phyloP scores from a whole-genome alignment of 2,888 invertebrate species.

The Nudaria mundana region DNA sequence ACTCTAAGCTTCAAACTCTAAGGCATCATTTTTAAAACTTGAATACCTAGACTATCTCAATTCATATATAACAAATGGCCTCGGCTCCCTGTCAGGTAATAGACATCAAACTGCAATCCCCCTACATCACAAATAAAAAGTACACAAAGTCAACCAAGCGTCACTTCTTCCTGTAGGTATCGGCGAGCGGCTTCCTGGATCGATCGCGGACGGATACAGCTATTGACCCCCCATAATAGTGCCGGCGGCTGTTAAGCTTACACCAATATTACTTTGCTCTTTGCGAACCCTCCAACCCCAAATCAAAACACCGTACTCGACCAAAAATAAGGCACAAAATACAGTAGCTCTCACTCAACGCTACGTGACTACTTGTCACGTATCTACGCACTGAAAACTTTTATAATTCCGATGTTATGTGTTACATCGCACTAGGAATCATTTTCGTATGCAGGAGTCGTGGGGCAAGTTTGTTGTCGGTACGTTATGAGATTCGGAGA shows the following conservation, averaged over 20 bases:
- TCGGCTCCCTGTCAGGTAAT: slow-evolving; percentile 15
- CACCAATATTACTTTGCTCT: slow-evolving; percentile 41
- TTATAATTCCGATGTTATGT: slow-evolving; percentile 32
- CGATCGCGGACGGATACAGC: slow-evolving; percentile 58
- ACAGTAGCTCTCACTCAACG: slow-evolving; percentile 11
- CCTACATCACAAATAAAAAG: slow-evolving; percentile 41
- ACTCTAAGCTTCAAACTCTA: too few species aligned
- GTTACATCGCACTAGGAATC: slow-evolving; percentile 22
- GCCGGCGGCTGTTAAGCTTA: slow-evolving; percentile 40
- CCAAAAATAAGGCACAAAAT: slow-evolving; percentile 30
- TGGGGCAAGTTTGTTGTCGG: slow-evolving; percentile 24
- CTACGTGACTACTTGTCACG: slow-evolving; percentile 19
- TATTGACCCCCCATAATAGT: slow-evolving; percentile 62
- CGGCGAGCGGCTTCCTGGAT: slow-evolving; percentile 55
- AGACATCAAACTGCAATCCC: slow-evolving; percentile 26
- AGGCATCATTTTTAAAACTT: too few species aligned
- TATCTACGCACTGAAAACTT: slow-evolving; percentile 26
- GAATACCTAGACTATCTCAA: too few species aligned
- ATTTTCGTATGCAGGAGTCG: slow-evolving; percentile 27
- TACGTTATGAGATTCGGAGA: slow-evolving; percentile 22
- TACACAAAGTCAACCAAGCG: slow-evolving; percentile 37
- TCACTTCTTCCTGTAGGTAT: slow-evolving; percentile 49
- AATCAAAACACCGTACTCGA: slow-evolving; percentile 27
- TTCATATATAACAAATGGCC: too few species aligned
- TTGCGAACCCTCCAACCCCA: slow-evolving; percentile 24